Conservation (phyloP, 2,797 vertebrate genomes). For the Lacerta viridis region DNA sequence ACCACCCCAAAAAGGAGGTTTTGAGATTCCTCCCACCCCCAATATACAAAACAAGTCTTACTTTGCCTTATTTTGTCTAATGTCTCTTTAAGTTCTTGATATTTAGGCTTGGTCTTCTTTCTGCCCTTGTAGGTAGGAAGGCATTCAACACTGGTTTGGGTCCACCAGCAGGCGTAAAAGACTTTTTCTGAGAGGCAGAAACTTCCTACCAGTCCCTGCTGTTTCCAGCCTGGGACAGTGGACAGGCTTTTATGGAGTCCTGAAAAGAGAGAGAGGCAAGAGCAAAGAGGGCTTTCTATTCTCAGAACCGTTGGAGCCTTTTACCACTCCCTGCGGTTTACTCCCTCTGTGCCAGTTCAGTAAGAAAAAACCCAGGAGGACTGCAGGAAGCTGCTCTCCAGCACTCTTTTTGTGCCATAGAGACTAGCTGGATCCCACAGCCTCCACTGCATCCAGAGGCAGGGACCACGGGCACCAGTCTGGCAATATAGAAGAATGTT, state of each 20-base stretch:
- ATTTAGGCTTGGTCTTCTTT: neutral
- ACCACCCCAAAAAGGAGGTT: neutral
- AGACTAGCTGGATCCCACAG: neutral
- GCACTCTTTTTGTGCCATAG: neutral
- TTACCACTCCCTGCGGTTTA: neutral
- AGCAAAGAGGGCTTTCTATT: neutral
- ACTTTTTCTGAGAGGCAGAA: neutral
- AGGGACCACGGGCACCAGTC: neutral
- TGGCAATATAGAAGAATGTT: neutral
- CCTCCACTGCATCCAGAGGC: neutral
- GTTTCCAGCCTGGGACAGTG: neutral
- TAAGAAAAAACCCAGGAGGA: neutral
- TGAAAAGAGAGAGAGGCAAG: neutral
- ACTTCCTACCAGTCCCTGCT: neutral
- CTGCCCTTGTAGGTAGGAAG: neutral
- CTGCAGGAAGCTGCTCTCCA: neutral
- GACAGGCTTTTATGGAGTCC: neutral
- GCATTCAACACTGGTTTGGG: neutral
- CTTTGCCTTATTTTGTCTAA: neutral
- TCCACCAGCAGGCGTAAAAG: neutral
- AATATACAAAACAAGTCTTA: neutral
- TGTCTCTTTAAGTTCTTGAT: neutral
- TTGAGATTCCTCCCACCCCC: neutral
- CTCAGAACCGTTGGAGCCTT: neutral
- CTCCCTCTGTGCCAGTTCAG: neutral